A percentile compares a stretch with the other conserved stretches of the same genome.
phyloP scores from a whole-genome alignment of 2,113 vertebrate species.

The Callocephalon fimbriatum region DNA sequence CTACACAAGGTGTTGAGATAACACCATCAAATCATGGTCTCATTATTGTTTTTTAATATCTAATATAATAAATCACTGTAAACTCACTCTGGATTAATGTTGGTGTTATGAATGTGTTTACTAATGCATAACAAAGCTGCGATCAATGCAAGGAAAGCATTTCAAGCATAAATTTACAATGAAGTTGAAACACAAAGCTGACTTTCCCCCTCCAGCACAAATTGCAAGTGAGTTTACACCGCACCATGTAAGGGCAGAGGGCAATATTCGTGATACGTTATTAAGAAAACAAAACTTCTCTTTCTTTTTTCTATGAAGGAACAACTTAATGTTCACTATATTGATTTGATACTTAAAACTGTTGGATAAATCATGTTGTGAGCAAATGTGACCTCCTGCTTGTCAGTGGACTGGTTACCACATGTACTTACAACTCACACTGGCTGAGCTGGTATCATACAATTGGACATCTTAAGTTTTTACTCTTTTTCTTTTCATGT shows the following conservation, averaged over 20 bases:
- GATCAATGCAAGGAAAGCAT: neutral
- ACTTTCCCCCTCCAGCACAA: neutral
- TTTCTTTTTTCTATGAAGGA: neutral
- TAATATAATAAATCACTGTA: neutral
- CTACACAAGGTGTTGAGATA: neutral
- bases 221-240: neutral
- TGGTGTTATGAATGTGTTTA: neutral
- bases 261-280: neutral
- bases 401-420: neutral
- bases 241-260: neutral
- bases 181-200: neutral
- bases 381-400: neutral
- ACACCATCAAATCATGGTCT: slow-evolving; percentile 27
- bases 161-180: neutral
- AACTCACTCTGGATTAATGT: neutral
- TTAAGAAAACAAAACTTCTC: neutral
- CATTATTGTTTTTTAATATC: neutral
- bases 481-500: neutral
- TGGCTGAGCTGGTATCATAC: neutral
- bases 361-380: neutral
- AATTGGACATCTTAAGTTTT: neutral
- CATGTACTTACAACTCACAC: neutral
- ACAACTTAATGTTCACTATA: neutral
- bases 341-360: neutral
- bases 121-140: neutral